Evolutionary conservation across 2,113 vertebrate genomes (phyloP).

Genomic region (Marcusenius ussheri): DNA sequence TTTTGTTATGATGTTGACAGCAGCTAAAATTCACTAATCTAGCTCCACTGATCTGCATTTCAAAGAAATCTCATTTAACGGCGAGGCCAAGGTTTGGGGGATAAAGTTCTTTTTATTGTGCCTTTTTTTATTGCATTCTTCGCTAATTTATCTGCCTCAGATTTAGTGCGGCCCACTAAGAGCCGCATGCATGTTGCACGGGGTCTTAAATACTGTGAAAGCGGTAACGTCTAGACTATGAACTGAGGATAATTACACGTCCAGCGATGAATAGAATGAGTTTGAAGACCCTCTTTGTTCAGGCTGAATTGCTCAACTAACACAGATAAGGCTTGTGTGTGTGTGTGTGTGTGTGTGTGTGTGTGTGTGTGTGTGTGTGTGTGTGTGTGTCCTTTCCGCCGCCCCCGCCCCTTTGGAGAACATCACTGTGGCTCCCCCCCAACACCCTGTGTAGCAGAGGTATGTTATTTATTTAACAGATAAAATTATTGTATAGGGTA

Average conservation of each 20-base stretch:
- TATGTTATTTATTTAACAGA: conserved; percentile 75
- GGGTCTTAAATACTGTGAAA: conserved; percentile 98
- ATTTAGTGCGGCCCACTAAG: conserved; percentile 87
- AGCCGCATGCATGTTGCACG: conserved; percentile 83
- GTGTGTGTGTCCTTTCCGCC: not conserved
- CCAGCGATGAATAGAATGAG: conserved; percentile 84
- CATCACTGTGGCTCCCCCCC: conserved; percentile 59
- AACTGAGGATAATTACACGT: conserved; percentile 98
- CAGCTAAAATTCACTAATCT: conserved; percentile 99
- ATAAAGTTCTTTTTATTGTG: conserved; percentile 99
- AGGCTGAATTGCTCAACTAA: conserved; percentile 77
- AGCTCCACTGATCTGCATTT: conserved; percentile 99
- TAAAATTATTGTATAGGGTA: conserved; percentile 77
- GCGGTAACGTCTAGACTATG: conserved; percentile 96
- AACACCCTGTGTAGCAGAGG: conserved; percentile 48
- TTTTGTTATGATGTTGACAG: conserved; percentile 99
- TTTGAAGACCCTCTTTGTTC: conserved; percentile 93
- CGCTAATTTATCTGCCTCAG: conserved; percentile 99
- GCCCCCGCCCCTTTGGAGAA: conserved; percentile 55
- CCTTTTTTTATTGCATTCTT: conserved; percentile 95
- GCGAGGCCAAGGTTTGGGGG: conserved; percentile 87
- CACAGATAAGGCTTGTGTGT: conserved; percentile 69
- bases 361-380: conserved; percentile 5
- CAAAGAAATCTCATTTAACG: conserved; percentile 99
- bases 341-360: conserved; percentile 31